Conservation (phyloP, 2,797 vertebrate genomes). For the Melanogrammus aeglefinus region DNA sequence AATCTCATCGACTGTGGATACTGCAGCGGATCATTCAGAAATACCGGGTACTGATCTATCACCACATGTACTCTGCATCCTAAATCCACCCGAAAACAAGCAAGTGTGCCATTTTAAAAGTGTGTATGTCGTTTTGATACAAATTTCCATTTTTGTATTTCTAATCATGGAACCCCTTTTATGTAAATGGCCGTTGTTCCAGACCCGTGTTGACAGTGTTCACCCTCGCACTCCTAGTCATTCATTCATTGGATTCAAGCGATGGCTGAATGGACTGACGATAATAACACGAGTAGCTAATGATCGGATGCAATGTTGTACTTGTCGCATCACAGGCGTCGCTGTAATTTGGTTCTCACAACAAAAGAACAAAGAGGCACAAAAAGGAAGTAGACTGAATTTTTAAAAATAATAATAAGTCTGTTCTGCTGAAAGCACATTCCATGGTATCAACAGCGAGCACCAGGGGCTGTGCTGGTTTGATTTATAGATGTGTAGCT, state of each 20-base stretch:
- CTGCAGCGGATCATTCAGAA: slow-evolving; percentile 40
- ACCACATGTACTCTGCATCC: slow-evolving; percentile 38
- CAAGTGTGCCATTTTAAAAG: slow-evolving; percentile 42
- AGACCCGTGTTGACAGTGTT: slow-evolving; percentile 53
- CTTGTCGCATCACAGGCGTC: neutral
- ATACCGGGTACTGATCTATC: slow-evolving; percentile 29
- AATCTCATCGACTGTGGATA: slow-evolving; percentile 25
- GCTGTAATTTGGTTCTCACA: slow-evolving; percentile 17
- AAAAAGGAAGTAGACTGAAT: slow-evolving; percentile 22
- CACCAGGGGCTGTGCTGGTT: slow-evolving; percentile 33
- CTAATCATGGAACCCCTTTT: slow-evolving; percentile 64
- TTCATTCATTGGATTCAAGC: neutral
- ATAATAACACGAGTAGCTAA: neutral
- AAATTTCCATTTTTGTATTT: slow-evolving; percentile 55
- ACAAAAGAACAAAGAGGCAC: slow-evolving; percentile 28
- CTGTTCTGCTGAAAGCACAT: slow-evolving; percentile 54
- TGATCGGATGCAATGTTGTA: neutral
- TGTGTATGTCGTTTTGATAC: slow-evolving; percentile 61
- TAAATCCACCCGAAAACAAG: slow-evolving; percentile 35
- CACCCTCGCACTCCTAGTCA: slow-evolving; percentile 36
- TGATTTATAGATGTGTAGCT: slow-evolving; percentile 58
- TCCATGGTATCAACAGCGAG: slow-evolving; percentile 37
- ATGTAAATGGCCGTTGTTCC: slow-evolving; percentile 60
- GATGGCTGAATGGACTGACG: neutral
- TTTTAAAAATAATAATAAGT: neutral